phyloP scores from a whole-genome alignment of 2,113 vertebrate genomes.

The Phocoena sinus region DNA sequence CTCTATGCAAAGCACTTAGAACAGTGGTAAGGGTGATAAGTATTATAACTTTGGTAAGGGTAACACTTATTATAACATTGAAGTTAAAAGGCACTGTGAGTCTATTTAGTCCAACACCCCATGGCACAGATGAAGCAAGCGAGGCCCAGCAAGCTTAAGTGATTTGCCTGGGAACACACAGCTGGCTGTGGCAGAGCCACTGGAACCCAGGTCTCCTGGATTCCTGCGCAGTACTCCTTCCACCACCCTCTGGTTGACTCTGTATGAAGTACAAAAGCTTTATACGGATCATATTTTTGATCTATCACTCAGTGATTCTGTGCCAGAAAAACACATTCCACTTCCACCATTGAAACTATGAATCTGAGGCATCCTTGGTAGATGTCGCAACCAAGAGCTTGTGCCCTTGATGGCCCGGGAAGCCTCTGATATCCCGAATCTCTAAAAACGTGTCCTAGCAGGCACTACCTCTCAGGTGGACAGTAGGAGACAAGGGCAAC shows the following conservation, averaged over 20 bases:
- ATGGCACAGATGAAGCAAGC: neutral
- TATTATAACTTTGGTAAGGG: neutral
- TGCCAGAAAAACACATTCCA: neutral
- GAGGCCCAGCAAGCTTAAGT: neutral
- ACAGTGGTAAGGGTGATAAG: neutral
- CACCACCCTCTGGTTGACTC: neutral
- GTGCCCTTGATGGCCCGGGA: neutral
- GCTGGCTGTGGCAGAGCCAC: neutral
- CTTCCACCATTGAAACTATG: neutral
- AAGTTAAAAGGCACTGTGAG: neutral
- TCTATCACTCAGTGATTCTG: neutral
- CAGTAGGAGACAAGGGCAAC: neutral
- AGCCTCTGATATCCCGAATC: neutral
- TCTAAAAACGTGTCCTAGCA: neutral
- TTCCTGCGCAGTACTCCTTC: neutral
- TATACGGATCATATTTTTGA: neutral
- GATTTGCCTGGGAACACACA: neutral
- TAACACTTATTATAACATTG: neutral
- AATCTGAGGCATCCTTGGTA: neutral
- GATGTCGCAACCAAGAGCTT: neutral
- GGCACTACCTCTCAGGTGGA: neutral
- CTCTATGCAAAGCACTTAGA: neutral
- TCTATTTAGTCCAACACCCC: neutral
- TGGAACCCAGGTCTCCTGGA: neutral
- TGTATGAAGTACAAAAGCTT: neutral